These are phyloP conservation scores for Troides oblongomaculatus DNA, from an alignment of 2,888 invertebrate species.

Conservation along the genomic window DNA sequence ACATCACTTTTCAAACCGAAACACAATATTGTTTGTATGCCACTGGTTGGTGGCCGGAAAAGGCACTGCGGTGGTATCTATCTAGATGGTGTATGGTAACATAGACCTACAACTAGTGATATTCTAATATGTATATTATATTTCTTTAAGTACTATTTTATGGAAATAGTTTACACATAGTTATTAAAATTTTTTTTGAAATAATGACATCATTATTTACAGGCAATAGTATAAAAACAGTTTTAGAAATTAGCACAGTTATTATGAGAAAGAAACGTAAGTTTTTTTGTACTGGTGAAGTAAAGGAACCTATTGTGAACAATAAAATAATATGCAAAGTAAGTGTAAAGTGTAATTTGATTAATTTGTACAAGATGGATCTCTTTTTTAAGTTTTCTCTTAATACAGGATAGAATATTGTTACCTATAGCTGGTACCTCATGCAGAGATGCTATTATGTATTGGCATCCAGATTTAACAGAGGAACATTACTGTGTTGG, in stretches of 20 bases:
- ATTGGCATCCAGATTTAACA: conserved; percentile 72
- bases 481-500: conserved; percentile 76
- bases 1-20: background rate
- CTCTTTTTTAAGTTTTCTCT: background rate
- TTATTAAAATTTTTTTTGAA: background rate
- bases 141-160: too few relatives aligned
- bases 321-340: conserved; percentile 76
- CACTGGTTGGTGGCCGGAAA: too few relatives aligned
- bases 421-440: conserved; percentile 70
- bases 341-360: conserved; percentile 12
- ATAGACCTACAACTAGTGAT: too few relatives aligned
- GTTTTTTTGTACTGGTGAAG: conserved; percentile 73
- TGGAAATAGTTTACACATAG: too few relatives aligned
- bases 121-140: too few relatives aligned
- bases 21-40: too few relatives aligned
- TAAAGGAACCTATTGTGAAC: conserved; percentile 74
- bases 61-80: too few relatives aligned
- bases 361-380: background rate
- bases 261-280: conserved; percentile 75
- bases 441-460: conserved; percentile 74
- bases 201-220: background rate
- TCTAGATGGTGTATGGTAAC: too few relatives aligned
- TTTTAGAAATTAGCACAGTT: conserved; percentile 68
- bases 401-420: conserved; percentile 63
- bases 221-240: conserved; percentile 75